These are phyloP conservation scores for Drosophila virilis DNA, from an alignment of 1,140 invertebrate genomes.

Conservation along the genomic window DNA sequence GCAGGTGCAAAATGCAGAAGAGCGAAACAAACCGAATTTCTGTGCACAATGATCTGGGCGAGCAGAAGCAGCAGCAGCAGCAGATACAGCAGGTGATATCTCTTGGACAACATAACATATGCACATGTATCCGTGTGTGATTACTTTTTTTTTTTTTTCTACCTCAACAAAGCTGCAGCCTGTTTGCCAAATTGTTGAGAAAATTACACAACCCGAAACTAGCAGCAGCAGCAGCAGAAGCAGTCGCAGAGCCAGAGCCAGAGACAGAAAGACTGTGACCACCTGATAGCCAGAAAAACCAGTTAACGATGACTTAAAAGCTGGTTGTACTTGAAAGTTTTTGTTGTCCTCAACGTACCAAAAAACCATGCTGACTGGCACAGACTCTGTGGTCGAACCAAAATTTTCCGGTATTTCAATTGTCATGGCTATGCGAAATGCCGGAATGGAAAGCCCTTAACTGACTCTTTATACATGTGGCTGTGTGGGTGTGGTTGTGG, in stretches of 20 bases:
- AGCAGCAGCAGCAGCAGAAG: not conserved
- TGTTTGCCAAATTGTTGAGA: constrained; percentile 26
- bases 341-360: constrained; percentile 14
- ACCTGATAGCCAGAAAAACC: constrained; percentile 5
- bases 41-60: constrained; percentile 16
- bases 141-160: constrained; percentile 1
- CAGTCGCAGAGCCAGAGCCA: no score
- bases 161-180: constrained; percentile 12
- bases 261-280: constrained; percentile 8
- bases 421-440: constrained; percentile 26
- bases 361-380: constrained; percentile 7
- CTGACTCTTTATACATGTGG: not conserved
- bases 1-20: not conserved
- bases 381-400: constrained; percentile 3
- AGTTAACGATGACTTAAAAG: constrained; percentile 28
- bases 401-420: constrained; percentile 43
- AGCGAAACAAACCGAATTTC: constrained; percentile 18
- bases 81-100: constrained; percentile 1
- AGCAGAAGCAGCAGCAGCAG: not conserved
- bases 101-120: not conserved
- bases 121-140: not conserved
- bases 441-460: constrained; percentile 11
- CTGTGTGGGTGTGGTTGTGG: not conserved
- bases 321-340: constrained; percentile 20
- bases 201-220: constrained; percentile 19